Evolutionary conservation across 2,797 vertebrate genomes (phyloP).

Genomic region (Tokudaia muenninki): DNA sequence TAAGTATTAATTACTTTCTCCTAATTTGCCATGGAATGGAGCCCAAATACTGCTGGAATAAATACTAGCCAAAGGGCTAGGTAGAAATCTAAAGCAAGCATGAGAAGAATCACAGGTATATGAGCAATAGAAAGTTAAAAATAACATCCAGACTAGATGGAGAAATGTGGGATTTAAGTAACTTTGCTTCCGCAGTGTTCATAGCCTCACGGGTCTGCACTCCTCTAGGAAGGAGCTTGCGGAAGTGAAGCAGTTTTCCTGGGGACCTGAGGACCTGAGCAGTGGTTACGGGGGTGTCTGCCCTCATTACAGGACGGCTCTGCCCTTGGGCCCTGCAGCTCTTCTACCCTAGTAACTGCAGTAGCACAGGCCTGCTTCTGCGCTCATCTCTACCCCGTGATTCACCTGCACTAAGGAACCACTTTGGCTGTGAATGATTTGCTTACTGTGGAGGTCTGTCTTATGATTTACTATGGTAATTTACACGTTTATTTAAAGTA

Average conservation of each 20-base stretch:
- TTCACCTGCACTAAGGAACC: not conserved
- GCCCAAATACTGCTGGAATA: not conserved
- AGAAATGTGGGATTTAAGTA: not conserved
- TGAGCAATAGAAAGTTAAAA: not conserved
- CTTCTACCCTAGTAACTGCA: not conserved
- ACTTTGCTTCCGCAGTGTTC: not conserved
- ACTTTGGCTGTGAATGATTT: not conserved
- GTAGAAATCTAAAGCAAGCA: slow-evolving; percentile 14
- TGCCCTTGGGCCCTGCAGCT: not conserved
- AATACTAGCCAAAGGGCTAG: not conserved
- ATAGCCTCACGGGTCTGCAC: not conserved
- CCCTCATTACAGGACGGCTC: not conserved
- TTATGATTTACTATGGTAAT: not conserved
- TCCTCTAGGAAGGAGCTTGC: not conserved
- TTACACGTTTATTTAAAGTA: not conserved
- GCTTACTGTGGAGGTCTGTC: not conserved
- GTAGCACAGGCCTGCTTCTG: not conserved
- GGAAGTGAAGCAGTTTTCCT: not conserved
- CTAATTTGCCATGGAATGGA: not conserved
- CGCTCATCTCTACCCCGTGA: not conserved
- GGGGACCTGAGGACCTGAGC: not conserved
- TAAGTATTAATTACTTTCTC: not conserved
- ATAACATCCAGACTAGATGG: not conserved
- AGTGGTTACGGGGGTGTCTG: not conserved
- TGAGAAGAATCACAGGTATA: not conserved